phyloP scores from a whole-genome alignment of 2,113 vertebrate species.

The Neogale vison region DNA sequence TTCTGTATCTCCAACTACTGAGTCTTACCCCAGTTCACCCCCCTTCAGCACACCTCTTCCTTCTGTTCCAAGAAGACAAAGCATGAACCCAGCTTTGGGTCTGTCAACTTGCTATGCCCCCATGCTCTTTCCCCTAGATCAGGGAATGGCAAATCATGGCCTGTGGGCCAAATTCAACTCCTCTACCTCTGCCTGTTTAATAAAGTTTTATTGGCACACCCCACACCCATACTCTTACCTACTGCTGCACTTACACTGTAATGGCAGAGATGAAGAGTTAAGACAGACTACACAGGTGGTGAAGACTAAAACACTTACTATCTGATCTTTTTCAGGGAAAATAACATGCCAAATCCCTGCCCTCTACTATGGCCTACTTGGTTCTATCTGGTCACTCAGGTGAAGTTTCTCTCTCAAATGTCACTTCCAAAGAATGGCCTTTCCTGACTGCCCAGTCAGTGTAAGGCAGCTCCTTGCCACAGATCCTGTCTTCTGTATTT shows the following conservation, averaged over 20 bases:
- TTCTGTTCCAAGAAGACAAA: neutral
- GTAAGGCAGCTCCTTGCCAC: neutral
- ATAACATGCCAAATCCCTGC: neutral
- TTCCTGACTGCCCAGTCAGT: neutral
- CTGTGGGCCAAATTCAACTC: neutral
- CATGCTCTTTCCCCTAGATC: neutral
- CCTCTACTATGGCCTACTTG: neutral
- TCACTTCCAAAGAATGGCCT: neutral
- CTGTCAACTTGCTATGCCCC: neutral
- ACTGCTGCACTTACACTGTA: neutral
- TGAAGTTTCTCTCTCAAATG: neutral
- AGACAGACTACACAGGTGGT: neutral
- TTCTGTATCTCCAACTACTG: neutral
- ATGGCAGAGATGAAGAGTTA: neutral
- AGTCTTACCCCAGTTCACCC: neutral
- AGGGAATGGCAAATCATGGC: neutral
- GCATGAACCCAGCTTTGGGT: neutral
- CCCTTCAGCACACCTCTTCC: neutral
- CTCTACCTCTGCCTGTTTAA: neutral
- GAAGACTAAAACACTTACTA: neutral
- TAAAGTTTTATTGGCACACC: neutral
- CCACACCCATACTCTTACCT: neutral
- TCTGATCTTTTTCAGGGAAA: neutral
- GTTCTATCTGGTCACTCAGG: neutral
- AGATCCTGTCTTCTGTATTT: neutral